Base-by-base conservation (phyloP, 2,113 vertebrate genomes). In the Lucifuga dentata region DNA sequence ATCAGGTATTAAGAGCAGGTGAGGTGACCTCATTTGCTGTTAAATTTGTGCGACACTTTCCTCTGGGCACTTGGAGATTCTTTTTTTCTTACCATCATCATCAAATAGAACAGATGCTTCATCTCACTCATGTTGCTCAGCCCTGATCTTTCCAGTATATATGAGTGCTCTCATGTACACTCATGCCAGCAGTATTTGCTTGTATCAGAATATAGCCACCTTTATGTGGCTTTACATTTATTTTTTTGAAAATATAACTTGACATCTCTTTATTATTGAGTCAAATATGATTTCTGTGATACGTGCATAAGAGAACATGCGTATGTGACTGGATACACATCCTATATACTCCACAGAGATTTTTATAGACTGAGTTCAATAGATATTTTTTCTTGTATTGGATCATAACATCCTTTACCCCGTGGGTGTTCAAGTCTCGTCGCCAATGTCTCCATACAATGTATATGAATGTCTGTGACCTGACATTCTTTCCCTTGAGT, bases 111-210 rank as follows among this genome's bases (percentile, higher is more conserved):
- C 35, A 56, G 64, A 68, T 39, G 19, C 20, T 11, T 19, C 3
- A 12, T 55, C 56, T 53, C 33, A 36, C 63, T 58, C 65, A 46
- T 32, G 21, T 39, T 48, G 50, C 43, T 59, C 51, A 38, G 44
- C 57, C 44, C 49, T 19, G 46, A 53, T 63, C 45, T 19, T 61
- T 46, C 55, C 67, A 50, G 40, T 40, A 13, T 3, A 41, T 26
- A 67, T 58, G 57, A 33, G 67, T 10, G 61, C 68, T 49, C 40
- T 68, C 62, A 16, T 49, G 59, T 50, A 20, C 66, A 80, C 55
- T 67, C 12, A 29, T 39, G 53, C 64, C 57, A 65, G 32, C 50
- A 73, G 56, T n/a, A 13, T 46, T 67, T 48, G 51, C 15, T 50
- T 13, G 29, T 23, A 38, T 32, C 29, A 49, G 41, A 29, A 29